Evolutionary conservation across 2,797 vertebrate species (phyloP).

Genomic region (Sardinella longiceps): DNA sequence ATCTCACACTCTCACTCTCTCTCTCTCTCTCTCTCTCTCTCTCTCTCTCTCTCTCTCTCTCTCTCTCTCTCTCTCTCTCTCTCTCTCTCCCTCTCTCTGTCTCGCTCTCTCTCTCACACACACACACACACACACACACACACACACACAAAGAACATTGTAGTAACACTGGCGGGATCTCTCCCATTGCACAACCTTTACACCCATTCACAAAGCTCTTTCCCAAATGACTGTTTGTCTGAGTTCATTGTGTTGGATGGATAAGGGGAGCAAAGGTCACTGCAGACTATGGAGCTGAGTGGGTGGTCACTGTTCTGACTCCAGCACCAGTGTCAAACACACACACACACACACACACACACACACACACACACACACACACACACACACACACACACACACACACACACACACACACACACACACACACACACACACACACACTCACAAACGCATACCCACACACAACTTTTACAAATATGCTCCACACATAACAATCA

Average conservation of each 20-base stretch:
- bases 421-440: not conserved
- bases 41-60: not conserved
- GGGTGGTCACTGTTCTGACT: conserved; percentile 12
- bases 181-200: not conserved
- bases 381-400: conserved; percentile 11
- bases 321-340: not conserved
- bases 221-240: not conserved
- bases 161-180: not conserved
- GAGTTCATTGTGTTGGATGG: not conserved
- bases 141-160: not conserved
- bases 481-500: not conserved
- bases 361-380: not conserved
- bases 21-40: conserved; percentile 6
- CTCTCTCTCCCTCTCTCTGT: too few species aligned
- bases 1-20: too few species aligned
- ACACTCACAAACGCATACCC: not conserved
- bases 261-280: not conserved
- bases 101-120: too few species aligned
- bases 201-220: not conserved
- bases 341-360: not conserved
- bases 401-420: conserved; percentile 6
- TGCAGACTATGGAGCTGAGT: not conserved
- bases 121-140: not conserved
- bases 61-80: too few species aligned
- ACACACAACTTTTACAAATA: not conserved